These are phyloP conservation scores for Malurus leucopterus DNA, from an alignment of 2,797 vertebrate species.

Conservation along the genomic window DNA sequence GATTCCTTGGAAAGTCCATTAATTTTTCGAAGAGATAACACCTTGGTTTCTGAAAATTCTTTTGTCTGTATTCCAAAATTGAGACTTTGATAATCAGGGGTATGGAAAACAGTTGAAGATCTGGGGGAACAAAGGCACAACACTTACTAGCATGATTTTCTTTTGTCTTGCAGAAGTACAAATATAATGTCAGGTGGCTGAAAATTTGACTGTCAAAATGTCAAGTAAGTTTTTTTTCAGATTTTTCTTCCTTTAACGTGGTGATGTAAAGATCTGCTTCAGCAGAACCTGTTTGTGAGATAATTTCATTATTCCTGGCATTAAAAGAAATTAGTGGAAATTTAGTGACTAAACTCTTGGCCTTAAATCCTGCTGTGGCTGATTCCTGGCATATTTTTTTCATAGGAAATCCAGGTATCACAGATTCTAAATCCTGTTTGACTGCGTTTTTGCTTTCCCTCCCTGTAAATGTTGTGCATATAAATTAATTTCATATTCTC, in stretches of 20 bases:
- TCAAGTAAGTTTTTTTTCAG: constrained; percentile 82
- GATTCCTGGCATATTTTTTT: neutral
- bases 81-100: too few species aligned
- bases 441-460: neutral
- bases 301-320: neutral
- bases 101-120: neutral
- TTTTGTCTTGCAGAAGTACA: constrained; percentile 75
- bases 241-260: neutral
- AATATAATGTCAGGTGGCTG: constrained; percentile 77
- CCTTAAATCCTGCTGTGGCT: neutral
- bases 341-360: neutral
- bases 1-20: neutral
- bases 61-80: neutral
- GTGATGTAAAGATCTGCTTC: neutral
- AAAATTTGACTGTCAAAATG: constrained; percentile 82
- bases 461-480: neutral
- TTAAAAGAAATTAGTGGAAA: neutral
- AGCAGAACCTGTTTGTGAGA: neutral
- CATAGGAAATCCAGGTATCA: neutral
- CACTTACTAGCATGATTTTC: constrained; percentile 58
- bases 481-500: neutral
- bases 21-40: neutral
- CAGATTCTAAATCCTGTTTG: neutral
- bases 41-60: neutral
- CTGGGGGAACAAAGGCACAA: neutral